Base-by-base conservation (phyloP, 2,113 vertebrate species). In the Elephas maximus region DNA sequence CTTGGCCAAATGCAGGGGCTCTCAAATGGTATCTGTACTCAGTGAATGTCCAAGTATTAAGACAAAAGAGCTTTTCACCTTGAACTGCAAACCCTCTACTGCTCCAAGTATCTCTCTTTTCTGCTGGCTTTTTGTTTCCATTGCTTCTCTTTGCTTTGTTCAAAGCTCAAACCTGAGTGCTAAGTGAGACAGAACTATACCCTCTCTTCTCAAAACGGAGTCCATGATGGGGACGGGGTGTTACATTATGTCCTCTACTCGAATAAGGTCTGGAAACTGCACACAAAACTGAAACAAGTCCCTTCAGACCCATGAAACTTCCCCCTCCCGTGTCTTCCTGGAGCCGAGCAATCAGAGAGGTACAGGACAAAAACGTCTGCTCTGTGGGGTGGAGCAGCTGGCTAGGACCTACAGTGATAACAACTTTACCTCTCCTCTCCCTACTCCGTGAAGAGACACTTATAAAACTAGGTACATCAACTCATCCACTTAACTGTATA, bases 201-300 rank as follows among this genome's bases (percentile, higher is more conserved):
- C 44, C 26, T 53, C 48, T 76, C 57, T 63, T 90, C 73, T 57
- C 65, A 33, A 48, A 73, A 48, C 1, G 33, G 23, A 69, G 79
- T 20, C 9, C 73, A 45, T 30, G 14, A 45, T 17, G 51, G 41
- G 26, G 26, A 6, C 6, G 9, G 37, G 10, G 11, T 33, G 69
- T 69, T 20, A 57, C 23, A 71, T 69, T 81, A 71, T 65, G 37
- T 69, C 71, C 71, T 91, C 71, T 45, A 2, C 2, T 20, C 10
- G 4, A n/a, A 15, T 23, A 15, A 69, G 23, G 41, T 45, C 92
- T 95, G 65, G 73, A 85, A 95, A 95, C 76, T n/a, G 73, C 93
- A 93, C 90, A 77, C 44, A 24, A 65, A 91, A 74, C 37, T 84
- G 5, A 5, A 84, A 82, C 33, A 60, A 65, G 44, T 44, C 81